Percentiles rank a stretch among this genome's conserved stretches.
phyloP scores from a whole-genome alignment of 2,888 invertebrate genomes.

The Watsonalla binaria region DNA sequence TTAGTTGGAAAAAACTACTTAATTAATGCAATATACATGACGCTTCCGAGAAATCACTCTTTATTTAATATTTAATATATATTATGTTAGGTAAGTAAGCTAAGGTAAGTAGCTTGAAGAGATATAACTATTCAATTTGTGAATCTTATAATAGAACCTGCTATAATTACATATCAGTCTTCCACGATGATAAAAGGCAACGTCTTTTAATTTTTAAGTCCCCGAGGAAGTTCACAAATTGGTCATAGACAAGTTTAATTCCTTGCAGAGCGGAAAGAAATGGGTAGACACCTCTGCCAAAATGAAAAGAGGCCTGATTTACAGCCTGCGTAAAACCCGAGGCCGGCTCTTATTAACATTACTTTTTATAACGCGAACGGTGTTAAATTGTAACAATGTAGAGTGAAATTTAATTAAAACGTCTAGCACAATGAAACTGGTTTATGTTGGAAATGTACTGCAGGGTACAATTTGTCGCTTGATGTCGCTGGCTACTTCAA shows the following conservation, averaged over 20 bases:
- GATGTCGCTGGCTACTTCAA: not conserved
- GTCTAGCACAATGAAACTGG: conserved; percentile 57
- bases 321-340: conserved; percentile 62
- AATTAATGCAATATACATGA: too few species aligned
- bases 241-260: conserved; percentile 68
- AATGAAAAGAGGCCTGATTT: conserved; percentile 73
- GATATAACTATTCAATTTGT: too few species aligned
- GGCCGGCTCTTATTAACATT: conserved; percentile 72
- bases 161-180: not conserved
- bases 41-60: too few species aligned
- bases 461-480: conserved; percentile 20
- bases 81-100: too few species aligned
- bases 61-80: too few species aligned
- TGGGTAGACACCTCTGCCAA: conserved; percentile 68
- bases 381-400: conserved; percentile 72
- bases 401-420: conserved; percentile 74
- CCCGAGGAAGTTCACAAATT: conserved; percentile 44
- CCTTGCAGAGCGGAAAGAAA: conserved; percentile 59
- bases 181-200: conserved; percentile 4
- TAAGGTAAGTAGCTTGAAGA: too few species aligned
- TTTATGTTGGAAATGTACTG: conserved; percentile 34
- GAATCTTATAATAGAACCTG: not conserved
- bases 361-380: conserved; percentile 71
- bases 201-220: conserved; percentile 42
- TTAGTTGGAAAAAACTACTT: too few species aligned